Evolutionary conservation across 2,113 vertebrate species (phyloP), one percentile per base, ranked within the genome.

Genomic region (Reinhardtius hippoglossoides): DNA sequence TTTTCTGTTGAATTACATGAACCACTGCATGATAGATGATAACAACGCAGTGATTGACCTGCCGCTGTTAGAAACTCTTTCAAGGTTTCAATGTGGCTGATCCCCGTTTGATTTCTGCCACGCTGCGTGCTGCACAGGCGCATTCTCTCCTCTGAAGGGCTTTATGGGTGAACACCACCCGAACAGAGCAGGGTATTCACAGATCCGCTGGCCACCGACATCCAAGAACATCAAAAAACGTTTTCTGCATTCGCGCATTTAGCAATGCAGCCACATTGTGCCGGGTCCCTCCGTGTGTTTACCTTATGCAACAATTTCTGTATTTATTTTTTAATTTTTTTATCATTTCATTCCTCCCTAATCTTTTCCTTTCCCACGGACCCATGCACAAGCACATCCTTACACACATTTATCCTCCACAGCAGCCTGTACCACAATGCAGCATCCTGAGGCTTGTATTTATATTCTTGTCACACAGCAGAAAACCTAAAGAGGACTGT

Each of bases 401-500:
- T 73, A 78, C 77, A 81, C 75, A 76, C 77, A 86, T 74, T 83
- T 70, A 83, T 92, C 88, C 83, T 71, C 72, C 84, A 52, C 78
- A 67, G 68, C 76, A 37, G 27, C 65, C 61, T 71, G 56, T 42
- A 54, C 72, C 77, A 82, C 77, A 82, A 72, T 82, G 82, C 88
- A 68, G 64, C 74, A 72, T 83, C 77, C 84, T 35, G 67, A 80
- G 84, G 78, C 76, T 61, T 66, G 18, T 82, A 75, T 91, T 90
- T 86, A 58, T 83, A 87, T 83, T 89, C 84, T 75, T 80, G 83
- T 86, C 83, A 80, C 60, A 40, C 70, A 60, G 67, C 15, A 44
- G 77, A 72, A 80, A 84, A 85, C 83, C 72, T 82, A 71, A 89
- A 87, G 85, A 89, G 78, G 83, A 75, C 78, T 81, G 63, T 78